These are phyloP conservation scores for Mionectes macconnelli DNA, from an alignment of 2,113 vertebrate genomes.

Conservation along the genomic window DNA sequence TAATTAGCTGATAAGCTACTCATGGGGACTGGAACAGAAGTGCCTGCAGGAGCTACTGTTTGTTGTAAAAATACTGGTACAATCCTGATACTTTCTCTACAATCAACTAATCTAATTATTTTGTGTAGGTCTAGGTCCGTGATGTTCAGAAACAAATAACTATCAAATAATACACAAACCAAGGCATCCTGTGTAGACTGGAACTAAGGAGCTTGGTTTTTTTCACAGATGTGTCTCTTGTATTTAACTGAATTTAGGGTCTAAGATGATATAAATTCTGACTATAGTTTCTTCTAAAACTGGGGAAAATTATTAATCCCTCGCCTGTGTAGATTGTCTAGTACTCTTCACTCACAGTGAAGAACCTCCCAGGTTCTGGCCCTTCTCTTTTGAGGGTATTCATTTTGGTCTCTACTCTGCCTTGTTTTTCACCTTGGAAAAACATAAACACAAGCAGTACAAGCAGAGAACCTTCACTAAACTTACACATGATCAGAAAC, in stretches of 20 bases:
- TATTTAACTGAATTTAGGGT: neutral
- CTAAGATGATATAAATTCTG: neutral
- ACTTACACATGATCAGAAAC: neutral
- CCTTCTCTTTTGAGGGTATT: neutral
- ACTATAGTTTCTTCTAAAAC: neutral
- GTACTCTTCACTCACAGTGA: neutral
- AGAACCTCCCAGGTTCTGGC: neutral
- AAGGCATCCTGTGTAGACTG: neutral
- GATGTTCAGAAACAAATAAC: neutral
- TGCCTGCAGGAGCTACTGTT: neutral
- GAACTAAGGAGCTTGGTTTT: neutral
- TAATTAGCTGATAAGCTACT: slow-evolving; percentile 24
- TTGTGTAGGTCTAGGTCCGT: neutral
- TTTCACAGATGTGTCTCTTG: neutral
- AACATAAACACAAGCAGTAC: neutral
- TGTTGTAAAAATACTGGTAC: neutral
- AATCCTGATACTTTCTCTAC: neutral
- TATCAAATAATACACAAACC: neutral
- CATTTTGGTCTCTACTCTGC: neutral
- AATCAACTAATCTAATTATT: neutral
- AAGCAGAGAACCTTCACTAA: neutral
- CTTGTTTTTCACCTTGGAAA: too few relatives aligned
- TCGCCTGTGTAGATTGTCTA: neutral
- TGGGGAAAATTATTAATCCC: neutral
- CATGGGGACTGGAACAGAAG: neutral